Conservation (phyloP, 92 coral and sea anemone species). For the Paramuricea clavata region DNA sequence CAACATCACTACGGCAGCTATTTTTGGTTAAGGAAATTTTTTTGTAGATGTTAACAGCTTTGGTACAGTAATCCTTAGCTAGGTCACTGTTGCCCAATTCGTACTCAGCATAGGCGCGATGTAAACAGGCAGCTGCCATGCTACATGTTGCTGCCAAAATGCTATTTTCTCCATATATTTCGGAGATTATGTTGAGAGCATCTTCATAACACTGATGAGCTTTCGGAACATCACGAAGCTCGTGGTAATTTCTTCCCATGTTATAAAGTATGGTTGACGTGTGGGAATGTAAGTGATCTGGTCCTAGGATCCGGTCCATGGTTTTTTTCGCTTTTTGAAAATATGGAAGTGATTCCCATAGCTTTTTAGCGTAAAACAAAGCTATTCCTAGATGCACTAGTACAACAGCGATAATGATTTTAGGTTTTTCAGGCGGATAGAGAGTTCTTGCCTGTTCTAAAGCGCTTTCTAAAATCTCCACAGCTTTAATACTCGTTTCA, state of each 20-base stretch:
- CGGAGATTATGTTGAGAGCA: background rate
- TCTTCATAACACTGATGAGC: background rate
- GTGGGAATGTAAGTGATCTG: background rate
- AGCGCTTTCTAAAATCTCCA: background rate
- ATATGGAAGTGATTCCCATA: background rate
- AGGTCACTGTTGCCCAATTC: background rate
- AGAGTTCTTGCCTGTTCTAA: background rate
- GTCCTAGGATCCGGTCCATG: background rate
- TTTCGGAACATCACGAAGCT: background rate
- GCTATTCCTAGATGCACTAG: background rate
- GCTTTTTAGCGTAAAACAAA: slow-evolving; percentile 7
- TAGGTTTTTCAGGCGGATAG: slow-evolving; percentile 8
- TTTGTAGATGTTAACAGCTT: slow-evolving; percentile 20
- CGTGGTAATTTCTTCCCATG: slow-evolving; percentile 16
- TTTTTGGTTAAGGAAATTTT: slow-evolving; percentile 19
- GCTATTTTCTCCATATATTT: background rate
- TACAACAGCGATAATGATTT: background rate
- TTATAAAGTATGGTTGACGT: slow-evolving; percentile 7
- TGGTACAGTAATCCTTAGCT: slow-evolving; percentile 19
- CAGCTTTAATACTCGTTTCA: background rate
- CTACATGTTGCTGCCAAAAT: background rate
- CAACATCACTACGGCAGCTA: background rate
- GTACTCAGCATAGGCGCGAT: slow-evolving; percentile 22
- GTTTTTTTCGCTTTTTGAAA: slow-evolving; percentile 21
- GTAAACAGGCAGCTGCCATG: slow-evolving; percentile 5